These are phyloP conservation scores for Allolobophora icterica DNA, from an alignment of 2,888 invertebrate genomes.

Conservation along the genomic window DNA sequence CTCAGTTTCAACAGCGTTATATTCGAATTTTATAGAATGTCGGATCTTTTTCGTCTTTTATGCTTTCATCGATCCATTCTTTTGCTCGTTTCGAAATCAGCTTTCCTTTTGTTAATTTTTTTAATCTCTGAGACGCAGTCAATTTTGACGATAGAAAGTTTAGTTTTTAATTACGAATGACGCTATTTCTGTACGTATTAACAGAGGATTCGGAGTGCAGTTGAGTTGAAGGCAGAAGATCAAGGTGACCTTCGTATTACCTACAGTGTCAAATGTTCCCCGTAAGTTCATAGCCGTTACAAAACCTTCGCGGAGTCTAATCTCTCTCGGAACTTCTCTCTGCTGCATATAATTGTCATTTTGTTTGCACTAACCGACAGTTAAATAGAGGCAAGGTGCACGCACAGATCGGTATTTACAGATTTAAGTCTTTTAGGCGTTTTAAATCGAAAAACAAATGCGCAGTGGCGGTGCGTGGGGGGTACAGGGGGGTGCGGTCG, in stretches of 20 bases:
- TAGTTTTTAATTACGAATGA: neutral
- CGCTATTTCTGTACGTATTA: neutral
- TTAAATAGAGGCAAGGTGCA: too few relatives aligned
- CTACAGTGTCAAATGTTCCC: conserved; percentile 79
- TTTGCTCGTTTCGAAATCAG: neutral
- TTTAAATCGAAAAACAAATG: too few relatives aligned
- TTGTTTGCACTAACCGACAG: too few relatives aligned
- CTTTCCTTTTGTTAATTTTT: neutral
- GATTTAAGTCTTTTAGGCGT: too few relatives aligned
- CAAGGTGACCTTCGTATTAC: conserved; percentile 77
- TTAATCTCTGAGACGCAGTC: neutral
- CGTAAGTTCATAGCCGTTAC: neutral
- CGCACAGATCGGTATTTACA: too few relatives aligned
- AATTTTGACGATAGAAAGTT: too few relatives aligned
- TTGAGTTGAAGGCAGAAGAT: conserved; percentile 85
- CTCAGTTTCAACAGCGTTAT: neutral
- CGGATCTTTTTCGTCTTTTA: neutral
- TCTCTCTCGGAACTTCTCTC: too few relatives aligned
- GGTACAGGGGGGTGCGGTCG: too few relatives aligned
- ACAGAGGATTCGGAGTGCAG: conserved; percentile 88
- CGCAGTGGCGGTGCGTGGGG: too few relatives aligned
- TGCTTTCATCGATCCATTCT: neutral
- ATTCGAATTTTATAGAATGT: neutral
- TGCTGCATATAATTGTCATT: too few relatives aligned
- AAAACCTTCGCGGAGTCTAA: too few relatives aligned